Percentiles rank a stretch among this genome's conserved stretches.
phyloP scores from a whole-genome alignment of 2,113 vertebrate species.

The Perccottus glenii region DNA sequence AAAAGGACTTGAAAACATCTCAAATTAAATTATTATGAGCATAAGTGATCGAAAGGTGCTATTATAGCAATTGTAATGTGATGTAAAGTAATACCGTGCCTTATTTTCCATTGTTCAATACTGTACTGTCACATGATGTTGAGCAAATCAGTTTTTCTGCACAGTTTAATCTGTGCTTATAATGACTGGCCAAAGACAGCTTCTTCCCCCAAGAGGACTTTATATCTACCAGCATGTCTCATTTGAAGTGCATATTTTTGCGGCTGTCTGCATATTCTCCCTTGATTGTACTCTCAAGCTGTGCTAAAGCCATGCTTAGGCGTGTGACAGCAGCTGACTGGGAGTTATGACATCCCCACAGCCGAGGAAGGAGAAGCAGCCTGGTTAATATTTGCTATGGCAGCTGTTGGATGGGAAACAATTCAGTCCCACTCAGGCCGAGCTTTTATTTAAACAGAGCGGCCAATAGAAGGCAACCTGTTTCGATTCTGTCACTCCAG shows the following conservation, averaged over 20 bases:
- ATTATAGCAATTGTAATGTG: no score
- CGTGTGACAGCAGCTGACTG: conserved; percentile 35
- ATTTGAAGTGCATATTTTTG: not conserved
- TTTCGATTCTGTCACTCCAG: conserved; percentile 19
- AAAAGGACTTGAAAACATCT: no score
- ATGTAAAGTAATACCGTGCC: no score
- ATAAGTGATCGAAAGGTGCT: no score
- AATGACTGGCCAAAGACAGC: no score
- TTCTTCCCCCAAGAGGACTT: no score
- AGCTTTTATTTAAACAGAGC: conserved; percentile 50
- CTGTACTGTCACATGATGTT: no score
- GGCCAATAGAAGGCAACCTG: conserved; percentile 10
- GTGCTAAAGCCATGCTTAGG: not conserved
- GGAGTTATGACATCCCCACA: not conserved
- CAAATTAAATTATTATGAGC: no score
- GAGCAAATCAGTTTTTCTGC: no score
- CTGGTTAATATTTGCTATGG: conserved; percentile 65
- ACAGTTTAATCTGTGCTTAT: no score
- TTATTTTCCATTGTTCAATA: no score
- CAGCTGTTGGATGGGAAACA: conserved; percentile 59
- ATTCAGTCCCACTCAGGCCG: conserved; percentile 43
- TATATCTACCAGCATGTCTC: no score
- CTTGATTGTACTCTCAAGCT: not conserved
- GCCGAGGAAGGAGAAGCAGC: conserved; percentile 28
- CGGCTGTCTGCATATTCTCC: not conserved